Evolutionary conservation across 1,140 invertebrate species (phyloP).

Genomic region (Drosophila bocki): DNA sequence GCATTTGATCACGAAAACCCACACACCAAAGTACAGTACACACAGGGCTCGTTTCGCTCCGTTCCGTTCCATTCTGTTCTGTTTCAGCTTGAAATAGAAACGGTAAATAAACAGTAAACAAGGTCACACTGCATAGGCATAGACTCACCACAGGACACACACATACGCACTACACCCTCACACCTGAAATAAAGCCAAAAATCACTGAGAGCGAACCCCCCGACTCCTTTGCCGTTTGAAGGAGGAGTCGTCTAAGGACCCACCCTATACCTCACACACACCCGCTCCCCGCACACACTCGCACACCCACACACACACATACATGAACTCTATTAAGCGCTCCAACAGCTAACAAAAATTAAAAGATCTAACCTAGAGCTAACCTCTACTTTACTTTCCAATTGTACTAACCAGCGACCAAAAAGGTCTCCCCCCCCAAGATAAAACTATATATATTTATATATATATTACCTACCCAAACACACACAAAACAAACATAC

Average conservation of each 20-base stretch:
- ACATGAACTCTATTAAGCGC: constrained; percentile 48
- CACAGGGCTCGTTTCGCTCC: constrained; percentile 1
- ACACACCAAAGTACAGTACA: constrained; percentile 15
- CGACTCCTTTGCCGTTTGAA: background rate
- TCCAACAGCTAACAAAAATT: constrained; percentile 43
- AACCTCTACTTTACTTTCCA: constrained; percentile 67
- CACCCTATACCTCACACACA: constrained; percentile 28
- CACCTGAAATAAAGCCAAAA: constrained; percentile 8
- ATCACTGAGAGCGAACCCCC: constrained; percentile 14
- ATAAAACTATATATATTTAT: constrained; percentile 33
- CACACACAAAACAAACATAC: constrained; percentile 24
- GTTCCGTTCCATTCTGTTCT: constrained; percentile 10
- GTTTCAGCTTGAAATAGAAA: constrained; percentile 11
- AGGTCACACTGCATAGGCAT: constrained; percentile 28
- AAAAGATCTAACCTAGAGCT: constrained; percentile 60
- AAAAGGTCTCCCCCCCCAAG: constrained; percentile 17
- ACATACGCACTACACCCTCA: constrained; percentile 6
- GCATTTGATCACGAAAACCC: constrained; percentile 37
- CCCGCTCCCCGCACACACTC: constrained; percentile 18
- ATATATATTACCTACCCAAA: constrained; percentile 10
- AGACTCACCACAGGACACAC: constrained; percentile 15
- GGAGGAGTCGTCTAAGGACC: constrained; percentile 22
- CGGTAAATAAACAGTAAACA: background rate
- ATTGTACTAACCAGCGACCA: constrained; percentile 57
- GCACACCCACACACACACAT: constrained; percentile 34